phyloP scores from a whole-genome alignment of 2,888 invertebrate genomes.

The Athripsodes cinereus region DNA sequence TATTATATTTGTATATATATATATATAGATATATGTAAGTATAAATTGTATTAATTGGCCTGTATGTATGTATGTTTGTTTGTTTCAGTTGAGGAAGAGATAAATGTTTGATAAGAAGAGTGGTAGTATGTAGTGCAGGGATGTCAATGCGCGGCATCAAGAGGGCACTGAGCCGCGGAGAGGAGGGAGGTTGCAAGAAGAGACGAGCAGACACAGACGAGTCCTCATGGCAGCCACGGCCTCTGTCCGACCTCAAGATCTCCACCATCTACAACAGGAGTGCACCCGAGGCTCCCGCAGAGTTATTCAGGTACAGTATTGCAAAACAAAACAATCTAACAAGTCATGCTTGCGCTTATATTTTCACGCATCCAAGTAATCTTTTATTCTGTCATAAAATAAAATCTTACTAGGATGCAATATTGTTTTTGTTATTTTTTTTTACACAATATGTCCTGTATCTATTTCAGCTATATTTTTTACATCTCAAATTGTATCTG shows the following conservation, averaged over 20 bases:
- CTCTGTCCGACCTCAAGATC: constrained; percentile 81
- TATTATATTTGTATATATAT: no score
- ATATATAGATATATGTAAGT: no score
- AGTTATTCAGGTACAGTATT: constrained; percentile 58
- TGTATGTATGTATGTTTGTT: not conserved
- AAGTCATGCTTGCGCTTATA: no score
- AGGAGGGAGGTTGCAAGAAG: constrained; percentile 39
- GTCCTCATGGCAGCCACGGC: constrained; percentile 72
- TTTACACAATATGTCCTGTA: no score
- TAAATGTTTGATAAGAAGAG: not conserved
- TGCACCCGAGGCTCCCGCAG: constrained; percentile 77
- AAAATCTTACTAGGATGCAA: no score
- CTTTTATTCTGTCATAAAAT: no score
- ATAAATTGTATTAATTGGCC: no score
- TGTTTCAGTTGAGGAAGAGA: not conserved
- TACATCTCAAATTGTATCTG: no score
- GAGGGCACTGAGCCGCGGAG: constrained; percentile 37
- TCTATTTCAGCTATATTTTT: no score
- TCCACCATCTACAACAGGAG: constrained; percentile 82
- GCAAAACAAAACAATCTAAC: no score
- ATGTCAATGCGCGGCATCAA: constrained; percentile 40
- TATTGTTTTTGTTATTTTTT: no score
- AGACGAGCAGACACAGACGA: constrained; percentile 39
- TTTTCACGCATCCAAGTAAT: no score
- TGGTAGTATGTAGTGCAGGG: constrained; percentile 1